phyloP scores from a whole-genome alignment of 2,113 vertebrate genomes.

The Todiramphus saurophagus region DNA sequence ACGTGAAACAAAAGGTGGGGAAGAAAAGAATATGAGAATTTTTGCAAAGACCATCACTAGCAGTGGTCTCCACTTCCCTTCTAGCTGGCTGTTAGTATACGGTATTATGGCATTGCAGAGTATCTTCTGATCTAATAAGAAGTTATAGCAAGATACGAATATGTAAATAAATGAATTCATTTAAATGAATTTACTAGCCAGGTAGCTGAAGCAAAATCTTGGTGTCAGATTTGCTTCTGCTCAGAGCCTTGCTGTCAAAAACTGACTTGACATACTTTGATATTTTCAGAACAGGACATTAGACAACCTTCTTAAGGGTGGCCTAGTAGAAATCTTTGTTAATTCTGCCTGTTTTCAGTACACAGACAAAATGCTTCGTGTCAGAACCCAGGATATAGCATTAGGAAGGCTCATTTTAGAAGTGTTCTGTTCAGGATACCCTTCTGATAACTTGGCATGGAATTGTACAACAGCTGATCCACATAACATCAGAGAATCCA shows the following conservation, averaged over 20 bases:
- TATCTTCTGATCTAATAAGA: neutral
- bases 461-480: neutral
- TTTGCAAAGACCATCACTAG: neutral
- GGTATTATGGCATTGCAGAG: neutral
- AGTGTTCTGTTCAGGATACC: neutral
- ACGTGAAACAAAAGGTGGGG: neutral
- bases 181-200: neutral
- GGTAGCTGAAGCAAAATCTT: neutral
- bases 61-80: neutral
- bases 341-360: neutral
- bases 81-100: neutral
- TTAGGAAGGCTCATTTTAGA: neutral
- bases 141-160: neutral
- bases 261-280: neutral
- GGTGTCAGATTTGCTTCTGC: neutral
- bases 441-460: neutral
- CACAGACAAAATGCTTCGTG: neutral
- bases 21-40: neutral
- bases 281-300: neutral
- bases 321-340: neutral
- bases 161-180: neutral
- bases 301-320: neutral
- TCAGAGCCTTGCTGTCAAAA: neutral
- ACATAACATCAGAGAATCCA: fast-evolving
- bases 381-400: neutral